Evolutionary conservation across 2,888 invertebrate species (phyloP), one percentile per base, ranked within the genome.

Genomic region (Meteorus cinctellus): DNA sequence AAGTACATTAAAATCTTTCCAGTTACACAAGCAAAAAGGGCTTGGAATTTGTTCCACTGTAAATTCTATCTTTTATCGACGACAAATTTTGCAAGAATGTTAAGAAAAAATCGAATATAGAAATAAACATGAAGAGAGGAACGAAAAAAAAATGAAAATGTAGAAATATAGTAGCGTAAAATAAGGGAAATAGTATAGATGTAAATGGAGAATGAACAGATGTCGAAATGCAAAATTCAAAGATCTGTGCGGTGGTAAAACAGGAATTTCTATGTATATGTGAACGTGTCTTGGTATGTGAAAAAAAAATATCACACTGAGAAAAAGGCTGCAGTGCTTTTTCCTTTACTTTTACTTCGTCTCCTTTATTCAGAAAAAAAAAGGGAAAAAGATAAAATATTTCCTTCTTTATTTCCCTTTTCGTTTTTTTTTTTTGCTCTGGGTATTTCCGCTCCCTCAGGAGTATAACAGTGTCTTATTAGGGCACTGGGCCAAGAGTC

Each of bases 401-500:
- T 41, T 41, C 12, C 12, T 41, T 0, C 41, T 8, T 12, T 41
- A 41, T 41, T 41, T 41, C 41, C 12, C 16, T 14, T 45, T 24
- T 24, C 24, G 24, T 24, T 48, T 16, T 48, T 6, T 2, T 16
- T 48, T 48, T 48, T 16, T 48, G 16, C 48, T 48, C n/a, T 48
- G n/a, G 16, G 5, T 16, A 34, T 63, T 63, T 65, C 6, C n/a
- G 4, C n/a, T 16, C 63, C 36, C 36, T 2, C 29, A 10, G 63
- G 36, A 36, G 63, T 31, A 65, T 29, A 65, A 65, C 66, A 77
- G 76, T 76, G 75, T 70, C 77, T 76, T 76, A 76, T 79, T 73
- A 72, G 70, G 60, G 55, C 70, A 77, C 69, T 71, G 75, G 72
- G 69, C 71, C 63, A 72, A 55, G 68, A 74, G 66, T 71, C 19